Evolutionary conservation across 1,140 invertebrate genomes (phyloP), one percentile per base, ranked within the genome.

Genomic region (Cyphomyrmex costatus): DNA sequence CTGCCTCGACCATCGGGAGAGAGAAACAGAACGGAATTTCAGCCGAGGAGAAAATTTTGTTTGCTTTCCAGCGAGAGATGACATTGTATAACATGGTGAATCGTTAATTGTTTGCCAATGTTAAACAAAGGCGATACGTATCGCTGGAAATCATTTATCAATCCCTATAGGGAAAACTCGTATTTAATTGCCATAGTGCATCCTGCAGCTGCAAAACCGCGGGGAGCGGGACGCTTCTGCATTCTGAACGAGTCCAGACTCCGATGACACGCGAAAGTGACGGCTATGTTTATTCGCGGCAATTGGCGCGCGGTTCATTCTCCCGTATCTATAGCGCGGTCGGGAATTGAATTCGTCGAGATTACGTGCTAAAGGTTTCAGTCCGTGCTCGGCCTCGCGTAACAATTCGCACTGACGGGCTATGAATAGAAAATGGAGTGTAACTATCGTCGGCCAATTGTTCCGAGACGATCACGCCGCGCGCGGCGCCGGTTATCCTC

Each of bases 341-440:
- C 46, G 46, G 30, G 30, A 60, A 74, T 83, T 83, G 68, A 83
- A 83, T 73, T 83, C 68, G 30, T 8, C 68, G 79, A 46, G 79
- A 83, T 83, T 61, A 73, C 53, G 71, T 24, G 24, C 24, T 60
- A 60, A 78, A 65, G 36, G 33, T 74, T 60, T 21, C 68, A 60
- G 79, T 61, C 19, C 53, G 53, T 21, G 77, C 46, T 24, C 66
- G 24, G 53, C 53, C 53, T 82, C 79, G 79, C 78, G 46, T 58
- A 82, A 82, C 53, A 53, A 68, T 60, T 83, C 66, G 66, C 21
- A 24, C 46, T n/a, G 61, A 33, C 77, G 42, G 27, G 68, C 79
- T 83, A 83, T 83, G 79, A 83, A 83, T 83, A 83, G 79, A 83
- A 74, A 83, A 83, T 83, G 68, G 68, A 83, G 42, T 70, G 21